Conservation (phyloP, 2,888 invertebrate species). For the Apantesis nais region DNA sequence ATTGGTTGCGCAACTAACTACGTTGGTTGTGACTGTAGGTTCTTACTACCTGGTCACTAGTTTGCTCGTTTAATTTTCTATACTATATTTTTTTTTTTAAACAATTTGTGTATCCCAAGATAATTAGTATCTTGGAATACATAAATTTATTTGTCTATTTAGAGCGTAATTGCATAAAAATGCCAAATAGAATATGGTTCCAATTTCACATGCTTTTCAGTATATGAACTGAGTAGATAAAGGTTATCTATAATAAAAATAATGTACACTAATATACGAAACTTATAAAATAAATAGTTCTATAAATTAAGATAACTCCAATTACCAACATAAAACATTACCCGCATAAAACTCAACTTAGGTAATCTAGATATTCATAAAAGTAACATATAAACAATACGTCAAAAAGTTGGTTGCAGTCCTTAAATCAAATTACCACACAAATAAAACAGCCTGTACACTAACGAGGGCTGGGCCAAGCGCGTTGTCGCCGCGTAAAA, state of each 20-base stretch:
- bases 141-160: background rate
- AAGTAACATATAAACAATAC: background rate
- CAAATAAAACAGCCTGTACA: constrained; percentile 52
- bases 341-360: background rate
- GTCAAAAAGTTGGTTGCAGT: constrained; percentile 1
- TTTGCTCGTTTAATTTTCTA: too few relatives aligned
- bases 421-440: constrained; percentile 18
- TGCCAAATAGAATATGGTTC: background rate
- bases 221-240: too few relatives aligned
- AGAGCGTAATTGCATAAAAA: background rate
- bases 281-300: too few relatives aligned
- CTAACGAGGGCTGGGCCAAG: constrained; percentile 59
- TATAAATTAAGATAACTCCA: background rate
- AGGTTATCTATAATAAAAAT: too few relatives aligned
- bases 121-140: too few relatives aligned
- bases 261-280: too few relatives aligned
- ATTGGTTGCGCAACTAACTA: too few relatives aligned
- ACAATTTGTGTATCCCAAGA: too few relatives aligned
- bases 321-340: background rate
- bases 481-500: constrained; percentile 83
- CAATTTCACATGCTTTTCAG: background rate
- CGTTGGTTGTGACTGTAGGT: background rate
- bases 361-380: too few relatives aligned
- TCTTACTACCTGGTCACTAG: background rate
- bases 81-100: too few relatives aligned